These are phyloP conservation scores for Hoplodrina blanda DNA, from an alignment of 2,888 invertebrate genomes.

Conservation along the genomic window DNA sequence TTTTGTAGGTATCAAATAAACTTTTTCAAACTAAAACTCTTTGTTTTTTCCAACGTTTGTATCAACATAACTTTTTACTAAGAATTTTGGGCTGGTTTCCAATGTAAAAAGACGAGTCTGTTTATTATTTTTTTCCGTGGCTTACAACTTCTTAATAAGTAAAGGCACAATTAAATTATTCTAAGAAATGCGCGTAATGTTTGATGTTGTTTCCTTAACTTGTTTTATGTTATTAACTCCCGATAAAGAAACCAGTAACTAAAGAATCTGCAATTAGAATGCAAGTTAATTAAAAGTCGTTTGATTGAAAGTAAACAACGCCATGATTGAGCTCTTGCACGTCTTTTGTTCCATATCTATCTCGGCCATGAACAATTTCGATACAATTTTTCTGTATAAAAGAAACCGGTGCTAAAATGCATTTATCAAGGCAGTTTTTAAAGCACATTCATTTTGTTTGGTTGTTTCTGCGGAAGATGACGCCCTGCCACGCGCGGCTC, in stretches of 20 bases:
- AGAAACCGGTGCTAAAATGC: not conserved
- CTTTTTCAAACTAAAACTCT: slow-evolving; percentile 1
- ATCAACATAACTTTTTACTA: not conserved
- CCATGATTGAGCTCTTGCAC: not conserved
- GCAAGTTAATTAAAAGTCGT: slow-evolving; percentile 7
- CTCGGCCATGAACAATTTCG: not conserved
- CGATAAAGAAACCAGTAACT: slow-evolving; percentile 14
- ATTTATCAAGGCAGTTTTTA: too few species aligned
- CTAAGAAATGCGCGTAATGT: slow-evolving; percentile 11
- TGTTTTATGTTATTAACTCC: slow-evolving; percentile 24
- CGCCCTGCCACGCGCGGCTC: not conserved
- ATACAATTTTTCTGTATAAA: not conserved
- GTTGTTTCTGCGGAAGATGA: not conserved
- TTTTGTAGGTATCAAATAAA: slow-evolving; percentile 2
- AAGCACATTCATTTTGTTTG: not conserved
- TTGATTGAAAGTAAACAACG: slow-evolving; percentile 8
- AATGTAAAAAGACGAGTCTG: not conserved
- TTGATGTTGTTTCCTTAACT: slow-evolving; percentile 29
- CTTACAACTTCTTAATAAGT: not conserved
- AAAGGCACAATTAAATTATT: slow-evolving; percentile 5
- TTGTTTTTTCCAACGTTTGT: not conserved
- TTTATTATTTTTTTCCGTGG: not conserved
- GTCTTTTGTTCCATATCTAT: slow-evolving; percentile 11
- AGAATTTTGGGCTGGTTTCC: not conserved
- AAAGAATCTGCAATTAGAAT: slow-evolving; percentile 9